phyloP scores from a whole-genome alignment of 2,113 vertebrate genomes.

The Holacanthus passer region DNA sequence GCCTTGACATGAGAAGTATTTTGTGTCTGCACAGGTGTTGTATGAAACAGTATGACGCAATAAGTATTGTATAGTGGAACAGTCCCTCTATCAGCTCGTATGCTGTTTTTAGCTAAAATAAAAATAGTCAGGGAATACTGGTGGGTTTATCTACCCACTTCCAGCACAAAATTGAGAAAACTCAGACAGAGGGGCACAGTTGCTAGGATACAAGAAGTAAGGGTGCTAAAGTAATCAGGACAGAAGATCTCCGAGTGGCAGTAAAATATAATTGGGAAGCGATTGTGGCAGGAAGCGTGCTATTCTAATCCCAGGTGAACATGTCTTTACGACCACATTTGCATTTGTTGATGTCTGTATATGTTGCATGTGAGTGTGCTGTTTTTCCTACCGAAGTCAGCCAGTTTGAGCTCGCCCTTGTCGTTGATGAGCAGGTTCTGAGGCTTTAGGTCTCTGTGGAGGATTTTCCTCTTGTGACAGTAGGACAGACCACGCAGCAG shows the following conservation, averaged over 20 bases:
- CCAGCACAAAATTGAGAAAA: conserved; percentile 38
- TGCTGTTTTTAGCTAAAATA: conserved; percentile 7
- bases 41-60: background rate
- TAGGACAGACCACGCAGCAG: conserved; percentile 94
- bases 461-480: conserved; percentile 94
- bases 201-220: conserved; percentile 76
- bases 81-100: background rate
- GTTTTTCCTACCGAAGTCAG: conserved; percentile 90
- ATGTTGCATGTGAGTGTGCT: no score
- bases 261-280: conserved; percentile 52
- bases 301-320: background rate
- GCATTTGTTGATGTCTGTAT: background rate
- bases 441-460: conserved; percentile 97
- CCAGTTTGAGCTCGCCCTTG: conserved; percentile 94
- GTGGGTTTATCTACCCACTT: conserved; percentile 32
- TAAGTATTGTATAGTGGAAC: background rate
- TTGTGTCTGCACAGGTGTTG: background rate
- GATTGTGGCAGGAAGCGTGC: conserved; percentile 3
- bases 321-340: background rate
- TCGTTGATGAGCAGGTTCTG: conserved; percentile 98
- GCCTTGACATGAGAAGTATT: background rate
- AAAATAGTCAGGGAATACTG: background rate
- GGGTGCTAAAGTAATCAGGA: conserved; percentile 61
- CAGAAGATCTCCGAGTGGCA: conserved; percentile 34
- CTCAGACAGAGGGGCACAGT: conserved; percentile 52